Evolutionary conservation across 2,888 invertebrate genomes (phyloP).

Genomic region (Metallyticus violacea): DNA sequence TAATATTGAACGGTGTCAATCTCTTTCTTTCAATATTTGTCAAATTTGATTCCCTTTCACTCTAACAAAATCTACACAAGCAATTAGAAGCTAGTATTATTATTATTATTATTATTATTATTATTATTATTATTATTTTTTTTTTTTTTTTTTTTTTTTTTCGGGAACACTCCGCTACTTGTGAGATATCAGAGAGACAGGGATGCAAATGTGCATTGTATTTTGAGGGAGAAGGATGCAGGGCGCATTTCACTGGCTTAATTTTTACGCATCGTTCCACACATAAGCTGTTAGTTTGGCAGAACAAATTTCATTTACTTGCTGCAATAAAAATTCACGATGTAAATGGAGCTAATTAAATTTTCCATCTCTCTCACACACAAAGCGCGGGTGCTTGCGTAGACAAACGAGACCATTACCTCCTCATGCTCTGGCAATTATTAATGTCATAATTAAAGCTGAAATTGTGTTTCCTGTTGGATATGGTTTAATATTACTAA

Average conservation of each 20-base stretch:
- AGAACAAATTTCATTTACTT: not conserved
- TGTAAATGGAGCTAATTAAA: not conserved
- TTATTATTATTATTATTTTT: too few relatives aligned
- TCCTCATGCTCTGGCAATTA: not conserved
- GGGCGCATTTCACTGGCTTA: not conserved
- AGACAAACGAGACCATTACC: not conserved
- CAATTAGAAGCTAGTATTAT: too few relatives aligned
- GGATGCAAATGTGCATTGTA: not conserved
- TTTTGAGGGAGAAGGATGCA: not conserved
- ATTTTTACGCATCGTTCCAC: not conserved
- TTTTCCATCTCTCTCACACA: not conserved
- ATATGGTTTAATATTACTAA: not conserved
- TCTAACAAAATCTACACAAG: too few relatives aligned
- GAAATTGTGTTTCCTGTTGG: not conserved
- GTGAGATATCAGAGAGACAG: too few relatives aligned
- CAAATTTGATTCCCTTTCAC: too few relatives aligned
- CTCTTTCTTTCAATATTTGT: too few relatives aligned
- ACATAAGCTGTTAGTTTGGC: not conserved
- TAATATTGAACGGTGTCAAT: too few relatives aligned
- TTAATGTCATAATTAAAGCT: not conserved
- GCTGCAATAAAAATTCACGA: not conserved
- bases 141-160: too few relatives aligned
- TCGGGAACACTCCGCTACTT: too few relatives aligned
- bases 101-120: too few relatives aligned
- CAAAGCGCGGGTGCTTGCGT: not conserved